phyloP scores from a whole-genome alignment of 2,888 invertebrate species.

The Branchipolynoe longqiensis region DNA sequence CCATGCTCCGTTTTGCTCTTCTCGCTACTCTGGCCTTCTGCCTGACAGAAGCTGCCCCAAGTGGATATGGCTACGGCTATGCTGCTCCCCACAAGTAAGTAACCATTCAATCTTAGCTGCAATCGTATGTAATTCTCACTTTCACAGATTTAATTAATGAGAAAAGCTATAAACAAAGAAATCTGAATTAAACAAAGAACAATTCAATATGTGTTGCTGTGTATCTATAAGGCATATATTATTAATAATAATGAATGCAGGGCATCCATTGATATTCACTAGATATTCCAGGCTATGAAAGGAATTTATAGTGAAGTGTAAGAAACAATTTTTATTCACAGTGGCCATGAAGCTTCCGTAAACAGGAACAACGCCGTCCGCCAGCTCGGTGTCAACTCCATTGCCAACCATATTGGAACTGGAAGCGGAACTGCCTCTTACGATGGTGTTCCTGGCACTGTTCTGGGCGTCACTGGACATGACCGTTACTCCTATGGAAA shows the following conservation, averaged over 20 bases:
- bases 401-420: background rate
- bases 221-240: no score
- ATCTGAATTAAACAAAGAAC: no score
- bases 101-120: no score
- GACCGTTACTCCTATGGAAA: no score
- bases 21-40: slow-evolving; percentile 19
- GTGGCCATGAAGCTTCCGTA: slow-evolving; percentile 19
- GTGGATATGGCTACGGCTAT: background rate
- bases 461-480: slow-evolving; percentile 41
- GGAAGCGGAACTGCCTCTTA: slow-evolving; percentile 36
- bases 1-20: slow-evolving; percentile 1
- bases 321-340: background rate
- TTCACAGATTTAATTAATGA: no score
- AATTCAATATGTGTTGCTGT: no score
- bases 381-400: slow-evolving; percentile 25
- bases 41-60: background rate
- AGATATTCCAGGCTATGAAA: no score
- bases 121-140: no score
- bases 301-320: no score
- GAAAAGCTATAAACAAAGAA: no score
- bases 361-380: slow-evolving; percentile 28
- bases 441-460: slow-evolving; percentile 52
- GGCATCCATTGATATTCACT: no score
- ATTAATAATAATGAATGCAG: background rate
- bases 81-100: slow-evolving; percentile 44